Conservation (phyloP, 2,113 vertebrate genomes). For the Heterotilapia buettikoferi region DNA sequence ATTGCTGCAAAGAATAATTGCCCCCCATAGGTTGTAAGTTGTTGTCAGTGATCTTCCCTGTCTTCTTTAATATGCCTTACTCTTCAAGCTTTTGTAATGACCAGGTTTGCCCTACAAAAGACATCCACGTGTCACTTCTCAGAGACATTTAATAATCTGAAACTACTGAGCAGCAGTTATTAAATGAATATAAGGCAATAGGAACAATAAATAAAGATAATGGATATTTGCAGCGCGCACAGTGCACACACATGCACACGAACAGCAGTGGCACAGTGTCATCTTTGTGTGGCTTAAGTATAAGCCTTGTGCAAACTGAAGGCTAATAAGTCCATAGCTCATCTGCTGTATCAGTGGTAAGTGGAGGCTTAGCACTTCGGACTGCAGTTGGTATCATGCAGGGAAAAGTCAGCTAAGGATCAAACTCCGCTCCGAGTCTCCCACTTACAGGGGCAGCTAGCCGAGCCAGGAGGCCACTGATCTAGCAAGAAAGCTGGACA, state of each 20-base stretch:
- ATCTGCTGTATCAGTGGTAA: constrained; percentile 1
- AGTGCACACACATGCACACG: neutral
- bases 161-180: neutral
- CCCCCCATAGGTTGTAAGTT: neutral
- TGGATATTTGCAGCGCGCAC: constrained; percentile 1
- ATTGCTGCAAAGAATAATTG: neutral
- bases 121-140: neutral
- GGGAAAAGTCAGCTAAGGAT: constrained; percentile 14
- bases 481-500: neutral
- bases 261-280: neutral
- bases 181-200: neutral
- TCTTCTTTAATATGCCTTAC: neutral
- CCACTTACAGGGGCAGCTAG: neutral
- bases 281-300: neutral
- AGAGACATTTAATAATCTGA: neutral
- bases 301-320: constrained; percentile 14
- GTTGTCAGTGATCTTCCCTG: neutral
- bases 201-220: constrained; percentile 12
- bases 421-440: constrained; percentile 9
- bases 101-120: neutral
- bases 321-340: constrained; percentile 2
- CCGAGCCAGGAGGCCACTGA: neutral
- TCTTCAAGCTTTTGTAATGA: neutral
- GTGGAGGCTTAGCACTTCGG: neutral
- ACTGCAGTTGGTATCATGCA: neutral